Base-by-base conservation (phyloP, 2,113 vertebrate species). In the Menidia beryllina region DNA sequence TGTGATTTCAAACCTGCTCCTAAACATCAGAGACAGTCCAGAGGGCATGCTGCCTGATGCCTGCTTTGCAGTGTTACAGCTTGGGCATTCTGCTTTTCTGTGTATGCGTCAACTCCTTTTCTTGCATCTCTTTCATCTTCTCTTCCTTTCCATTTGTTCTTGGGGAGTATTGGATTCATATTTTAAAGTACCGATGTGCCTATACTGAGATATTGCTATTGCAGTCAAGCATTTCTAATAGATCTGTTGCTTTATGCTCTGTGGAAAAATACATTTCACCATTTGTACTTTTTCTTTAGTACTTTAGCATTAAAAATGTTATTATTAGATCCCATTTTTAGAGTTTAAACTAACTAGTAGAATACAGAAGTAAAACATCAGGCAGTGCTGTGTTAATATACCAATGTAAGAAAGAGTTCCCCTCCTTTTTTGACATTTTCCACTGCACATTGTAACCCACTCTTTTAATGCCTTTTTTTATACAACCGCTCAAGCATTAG, bases 381-480 rank as follows among this genome's bases (percentile, higher is more conserved):
- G n/a, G 17, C 47, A 49, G 15, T 5, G 21, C 10, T 55, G 19
- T 52, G 12, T 49, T 58, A 43, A 24, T 34, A 10, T 12, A 21
- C 24, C 2, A 66, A 61, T 26, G 13, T 19, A 51, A 58, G 30
- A 47, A 43, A 56, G 52, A 57, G 13, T 21, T 21, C 34, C 17
- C 1, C 25, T 49, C 12, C 43, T 55, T 34, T 75, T 45, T 68
- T 74, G 68, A 77, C 48, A 69, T 53, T 72, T 67, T 24, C 38
- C 48, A 60, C 50, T 54, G 60, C 54, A 71, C 49, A 83, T 47
- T 45, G 70, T 52, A 30, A 47, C 75, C 55, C 36, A 27, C 41
- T 71, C 61, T 66, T 34, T 87, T 69, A 62, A 60, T 38, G 57
- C n/a, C n/a, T 78, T 68, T 75, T 63, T 21, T 43, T 69, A 76